Conservation (phyloP, 2,113 vertebrate species). For the Pterocles burchelli region DNA sequence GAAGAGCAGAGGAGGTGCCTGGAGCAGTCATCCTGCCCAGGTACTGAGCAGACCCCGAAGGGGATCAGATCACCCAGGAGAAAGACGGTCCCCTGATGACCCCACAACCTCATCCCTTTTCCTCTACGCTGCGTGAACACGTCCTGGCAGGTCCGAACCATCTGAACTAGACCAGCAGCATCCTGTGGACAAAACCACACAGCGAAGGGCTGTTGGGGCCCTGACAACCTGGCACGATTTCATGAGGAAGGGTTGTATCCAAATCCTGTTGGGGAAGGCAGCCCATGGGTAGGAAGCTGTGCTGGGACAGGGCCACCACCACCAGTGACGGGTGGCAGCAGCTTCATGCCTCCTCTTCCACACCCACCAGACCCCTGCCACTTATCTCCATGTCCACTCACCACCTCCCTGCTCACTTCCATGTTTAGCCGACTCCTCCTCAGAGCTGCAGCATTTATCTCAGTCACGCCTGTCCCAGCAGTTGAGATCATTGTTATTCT, state of each 20-base stretch:
- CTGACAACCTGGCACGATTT: not conserved
- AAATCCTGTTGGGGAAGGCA: not conserved
- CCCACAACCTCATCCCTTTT: not conserved
- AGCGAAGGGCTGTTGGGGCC: not conserved
- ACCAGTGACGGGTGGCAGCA: not conserved
- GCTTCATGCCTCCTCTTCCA: not conserved
- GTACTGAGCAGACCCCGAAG: not conserved
- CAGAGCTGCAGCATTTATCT: not conserved
- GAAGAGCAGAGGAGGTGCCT: not conserved
- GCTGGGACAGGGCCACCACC: not conserved
- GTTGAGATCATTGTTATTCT: not conserved
- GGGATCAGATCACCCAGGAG: not conserved
- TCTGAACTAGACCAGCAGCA: not conserved
- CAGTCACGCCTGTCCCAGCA: not conserved
- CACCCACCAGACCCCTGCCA: not conserved
- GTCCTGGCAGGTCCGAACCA: not conserved
- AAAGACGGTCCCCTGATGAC: no score
- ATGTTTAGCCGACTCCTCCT: not conserved
- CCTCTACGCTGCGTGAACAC: not conserved
- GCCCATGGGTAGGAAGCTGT: not conserved
- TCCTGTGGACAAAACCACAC: accelerated
- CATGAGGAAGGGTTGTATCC: accelerated
- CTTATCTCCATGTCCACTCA: not conserved
- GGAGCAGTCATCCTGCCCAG: not conserved
- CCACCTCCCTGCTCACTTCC: not conserved